These are phyloP conservation scores for Oxycera nigricornis DNA, from an alignment of 2,888 invertebrate species.

Conservation along the genomic window DNA sequence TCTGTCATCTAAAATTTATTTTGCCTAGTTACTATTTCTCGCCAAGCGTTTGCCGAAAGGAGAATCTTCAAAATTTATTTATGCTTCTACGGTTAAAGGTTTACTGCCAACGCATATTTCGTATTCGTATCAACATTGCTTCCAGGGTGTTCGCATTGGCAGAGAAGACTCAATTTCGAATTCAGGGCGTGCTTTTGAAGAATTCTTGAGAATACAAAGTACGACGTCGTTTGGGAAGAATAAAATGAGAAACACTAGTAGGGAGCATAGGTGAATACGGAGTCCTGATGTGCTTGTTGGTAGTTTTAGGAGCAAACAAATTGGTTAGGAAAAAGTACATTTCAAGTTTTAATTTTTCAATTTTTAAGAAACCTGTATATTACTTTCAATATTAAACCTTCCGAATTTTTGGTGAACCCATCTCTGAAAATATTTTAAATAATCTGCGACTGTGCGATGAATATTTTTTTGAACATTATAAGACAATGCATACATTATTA, in stretches of 20 bases:
- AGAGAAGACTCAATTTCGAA: conserved; percentile 5
- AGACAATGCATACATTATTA: no score
- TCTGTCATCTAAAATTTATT: not conserved
- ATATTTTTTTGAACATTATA: no score
- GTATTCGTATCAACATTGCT: not conserved
- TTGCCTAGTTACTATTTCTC: not conserved
- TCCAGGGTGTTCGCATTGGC: conserved; percentile 1
- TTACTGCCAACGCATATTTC: not conserved
- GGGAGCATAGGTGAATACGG: not conserved
- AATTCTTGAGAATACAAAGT: conserved; percentile 11
- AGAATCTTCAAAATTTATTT: conserved; percentile 27
- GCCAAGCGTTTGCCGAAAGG: not conserved
- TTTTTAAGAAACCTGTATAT: no score
- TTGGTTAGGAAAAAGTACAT: no score
- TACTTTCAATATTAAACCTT: no score
- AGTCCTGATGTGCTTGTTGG: no score
- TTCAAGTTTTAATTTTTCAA: no score
- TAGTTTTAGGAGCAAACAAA: no score
- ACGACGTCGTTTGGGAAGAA: not conserved
- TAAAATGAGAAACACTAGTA: not conserved
- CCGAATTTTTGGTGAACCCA: no score
- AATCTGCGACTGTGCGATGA: no score
- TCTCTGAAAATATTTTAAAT: no score
- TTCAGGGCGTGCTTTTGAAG: conserved; percentile 9
- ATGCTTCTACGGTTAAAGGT: conserved; percentile 5